A percentile compares a stretch with the other conserved stretches of the same genome.
Conservation (phyloP, 2,797 vertebrate species). For the Trematomus bernacchii region DNA sequence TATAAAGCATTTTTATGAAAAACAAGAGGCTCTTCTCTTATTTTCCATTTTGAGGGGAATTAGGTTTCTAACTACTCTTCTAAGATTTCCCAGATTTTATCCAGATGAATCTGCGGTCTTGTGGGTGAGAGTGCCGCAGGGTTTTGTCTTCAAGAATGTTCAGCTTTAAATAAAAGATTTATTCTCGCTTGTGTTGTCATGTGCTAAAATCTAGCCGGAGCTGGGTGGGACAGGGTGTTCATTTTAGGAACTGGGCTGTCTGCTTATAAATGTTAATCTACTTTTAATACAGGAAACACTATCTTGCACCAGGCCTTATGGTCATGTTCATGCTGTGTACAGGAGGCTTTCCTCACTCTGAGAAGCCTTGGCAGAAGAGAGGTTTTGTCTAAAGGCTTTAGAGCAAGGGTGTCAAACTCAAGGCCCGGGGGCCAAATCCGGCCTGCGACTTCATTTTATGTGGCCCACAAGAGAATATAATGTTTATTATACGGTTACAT, state of each 20-base stretch:
- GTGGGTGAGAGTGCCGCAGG: constrained; percentile 51
- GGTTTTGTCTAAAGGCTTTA: constrained; percentile 20
- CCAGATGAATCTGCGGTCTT: constrained; percentile 66
- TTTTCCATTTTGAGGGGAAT: constrained; percentile 51
- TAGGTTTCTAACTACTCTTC: constrained; percentile 36
- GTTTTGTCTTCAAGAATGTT: constrained; percentile 59
- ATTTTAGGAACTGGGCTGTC: constrained; percentile 49
- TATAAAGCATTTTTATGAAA: constrained; percentile 23
- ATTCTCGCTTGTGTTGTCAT: constrained; percentile 60
- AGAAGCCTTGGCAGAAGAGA: constrained; percentile 22
- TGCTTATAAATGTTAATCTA: constrained; percentile 44
- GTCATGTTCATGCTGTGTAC: constrained; percentile 20
- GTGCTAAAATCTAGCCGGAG: constrained; percentile 47
- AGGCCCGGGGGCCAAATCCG: no score
- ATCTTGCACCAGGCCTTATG: constrained; percentile 24
- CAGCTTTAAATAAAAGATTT: constrained; percentile 66
- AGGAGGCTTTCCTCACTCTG: not conserved
- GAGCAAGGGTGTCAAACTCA: no score
- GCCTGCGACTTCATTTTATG: no score
- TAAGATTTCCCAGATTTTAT: constrained; percentile 57
- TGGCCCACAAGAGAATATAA: no score
- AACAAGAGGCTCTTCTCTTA: constrained; percentile 36
- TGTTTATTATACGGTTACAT: no score
- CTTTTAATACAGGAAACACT: constrained; percentile 33
- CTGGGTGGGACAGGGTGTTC: constrained; percentile 36